Evolutionary conservation across 1,140 invertebrate genomes (phyloP).

Genomic region (Meloidogyne chitwoodi): DNA sequence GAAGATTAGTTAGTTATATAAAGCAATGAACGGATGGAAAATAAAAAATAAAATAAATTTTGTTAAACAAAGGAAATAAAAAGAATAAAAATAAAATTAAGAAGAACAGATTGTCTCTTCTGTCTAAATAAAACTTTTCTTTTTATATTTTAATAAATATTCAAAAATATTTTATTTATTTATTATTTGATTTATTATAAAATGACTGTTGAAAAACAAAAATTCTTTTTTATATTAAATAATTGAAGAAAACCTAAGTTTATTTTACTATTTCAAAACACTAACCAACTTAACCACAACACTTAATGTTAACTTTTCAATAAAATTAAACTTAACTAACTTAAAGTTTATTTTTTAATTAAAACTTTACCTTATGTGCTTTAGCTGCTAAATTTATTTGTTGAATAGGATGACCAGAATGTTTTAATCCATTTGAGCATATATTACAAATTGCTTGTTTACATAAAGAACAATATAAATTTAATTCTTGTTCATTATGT

Average conservation of each 20-base stretch:
- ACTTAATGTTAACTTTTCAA: no score
- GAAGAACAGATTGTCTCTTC: neutral
- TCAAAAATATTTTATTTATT: no score
- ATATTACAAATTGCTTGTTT: conserved; percentile 77
- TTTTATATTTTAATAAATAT: no score
- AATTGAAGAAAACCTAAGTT: no score
- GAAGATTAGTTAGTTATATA: neutral
- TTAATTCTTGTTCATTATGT: conserved; percentile 74
- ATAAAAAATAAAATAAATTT: neutral
- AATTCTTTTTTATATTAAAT: neutral
- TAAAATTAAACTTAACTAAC: no score
- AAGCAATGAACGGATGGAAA: neutral
- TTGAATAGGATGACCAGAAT: conserved; percentile 80
- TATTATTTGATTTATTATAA: conserved; percentile 8
- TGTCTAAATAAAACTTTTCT: no score
- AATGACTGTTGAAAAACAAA: neutral
- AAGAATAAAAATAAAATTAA: no score
- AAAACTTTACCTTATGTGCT: conserved; percentile 79
- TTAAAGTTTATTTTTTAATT: neutral
- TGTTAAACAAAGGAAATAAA: neutral
- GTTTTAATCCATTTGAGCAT: conserved; percentile 71
- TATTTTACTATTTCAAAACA: no score
- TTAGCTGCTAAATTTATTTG: conserved; percentile 81
- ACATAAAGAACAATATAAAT: conserved; percentile 83
- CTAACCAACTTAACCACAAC: no score